Conservation (phyloP, 1,140 invertebrate species). For the Drosophila sturtevanti region DNA sequence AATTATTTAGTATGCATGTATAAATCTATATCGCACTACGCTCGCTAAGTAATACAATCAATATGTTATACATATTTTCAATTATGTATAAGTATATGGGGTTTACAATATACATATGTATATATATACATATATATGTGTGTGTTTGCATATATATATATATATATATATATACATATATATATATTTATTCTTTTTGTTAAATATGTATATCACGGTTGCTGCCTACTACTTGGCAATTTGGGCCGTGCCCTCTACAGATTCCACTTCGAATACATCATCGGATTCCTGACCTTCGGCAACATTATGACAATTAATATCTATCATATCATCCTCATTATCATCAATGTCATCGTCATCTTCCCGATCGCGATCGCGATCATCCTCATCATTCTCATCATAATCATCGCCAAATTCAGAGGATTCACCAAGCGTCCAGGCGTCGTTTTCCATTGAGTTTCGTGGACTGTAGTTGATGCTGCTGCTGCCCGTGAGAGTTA, state of each 20-base stretch:
- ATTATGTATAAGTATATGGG: constrained; percentile 8
- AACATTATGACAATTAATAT: constrained; percentile 6
- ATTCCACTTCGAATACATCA: constrained; percentile 64
- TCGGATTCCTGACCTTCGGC: constrained; percentile 58
- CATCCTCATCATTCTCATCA: constrained; percentile 38
- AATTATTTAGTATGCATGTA: constrained; percentile 11
- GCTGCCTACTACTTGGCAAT: constrained; percentile 52
- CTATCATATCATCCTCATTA: constrained; percentile 4
- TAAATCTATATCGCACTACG: constrained; percentile 53
- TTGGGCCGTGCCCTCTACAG: constrained; percentile 45
- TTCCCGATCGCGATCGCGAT: not conserved
- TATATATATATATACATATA: constrained; percentile 22
- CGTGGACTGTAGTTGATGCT: constrained; percentile 64
- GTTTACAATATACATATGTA: constrained; percentile 42
- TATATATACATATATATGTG: constrained; percentile 17
- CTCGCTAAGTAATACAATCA: constrained; percentile 59
- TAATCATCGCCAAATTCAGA: constrained; percentile 65
- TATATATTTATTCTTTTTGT: constrained; percentile 46
- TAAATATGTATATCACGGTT: constrained; percentile 76
- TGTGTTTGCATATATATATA: no score
- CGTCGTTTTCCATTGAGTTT: constrained; percentile 77
- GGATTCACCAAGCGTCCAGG: constrained; percentile 75
- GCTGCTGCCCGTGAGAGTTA: constrained; percentile 63
- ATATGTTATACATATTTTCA: constrained; percentile 55
- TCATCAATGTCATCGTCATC: constrained; percentile 4